phyloP scores from a whole-genome alignment of 2,797 vertebrate species.

The Sylvilagus floridanus region DNA sequence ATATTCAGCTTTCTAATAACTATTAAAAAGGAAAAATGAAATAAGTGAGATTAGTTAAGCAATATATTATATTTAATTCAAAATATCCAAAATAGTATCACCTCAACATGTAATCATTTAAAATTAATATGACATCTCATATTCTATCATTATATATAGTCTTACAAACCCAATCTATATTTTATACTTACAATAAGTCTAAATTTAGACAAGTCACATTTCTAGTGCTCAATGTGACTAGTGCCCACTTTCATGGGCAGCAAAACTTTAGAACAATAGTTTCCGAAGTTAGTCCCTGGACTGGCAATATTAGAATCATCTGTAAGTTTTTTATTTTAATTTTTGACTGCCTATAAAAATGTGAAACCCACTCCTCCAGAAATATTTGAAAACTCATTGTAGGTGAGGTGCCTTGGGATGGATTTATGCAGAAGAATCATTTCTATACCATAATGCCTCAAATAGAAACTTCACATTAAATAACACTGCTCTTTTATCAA shows the following conservation, averaged over 20 bases:
- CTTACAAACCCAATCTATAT: background rate
- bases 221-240: background rate
- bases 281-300: background rate
- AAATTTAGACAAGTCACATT: background rate
- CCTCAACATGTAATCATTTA: background rate
- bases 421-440: background rate
- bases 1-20: constrained; percentile 3
- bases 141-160: background rate
- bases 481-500: background rate
- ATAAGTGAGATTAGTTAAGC: background rate
- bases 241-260: background rate
- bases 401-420: background rate
- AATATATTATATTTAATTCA: background rate
- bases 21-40: background rate
- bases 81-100: background rate
- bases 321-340: background rate
- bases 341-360: background rate
- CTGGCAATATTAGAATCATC: background rate
- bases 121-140: background rate
- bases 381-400: background rate
- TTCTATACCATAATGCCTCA: background rate
- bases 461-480: background rate
- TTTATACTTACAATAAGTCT: background rate
- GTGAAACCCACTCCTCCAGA: constrained; percentile 29
- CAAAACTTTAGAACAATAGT: background rate